phyloP scores from a whole-genome alignment of 2,113 vertebrate genomes.

The Eulacestoma nigropectus region DNA sequence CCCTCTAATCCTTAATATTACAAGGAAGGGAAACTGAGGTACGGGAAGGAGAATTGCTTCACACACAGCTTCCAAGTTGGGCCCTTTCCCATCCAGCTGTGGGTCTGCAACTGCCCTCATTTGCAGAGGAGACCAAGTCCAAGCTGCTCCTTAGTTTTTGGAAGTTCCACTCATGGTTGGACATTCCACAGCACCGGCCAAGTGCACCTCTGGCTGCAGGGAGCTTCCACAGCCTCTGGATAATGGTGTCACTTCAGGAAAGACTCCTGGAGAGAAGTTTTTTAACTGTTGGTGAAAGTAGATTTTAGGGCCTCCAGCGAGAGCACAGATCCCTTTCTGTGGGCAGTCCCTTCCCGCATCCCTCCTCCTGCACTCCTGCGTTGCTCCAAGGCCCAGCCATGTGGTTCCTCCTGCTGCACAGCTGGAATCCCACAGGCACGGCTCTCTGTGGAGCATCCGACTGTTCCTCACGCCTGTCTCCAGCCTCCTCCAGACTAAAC shows the following conservation, averaged over 20 bases:
- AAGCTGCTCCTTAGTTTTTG: background rate
- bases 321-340: rapidly evolving
- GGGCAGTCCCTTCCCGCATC: background rate
- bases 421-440: background rate
- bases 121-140: background rate
- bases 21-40: background rate
- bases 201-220: rapidly evolving
- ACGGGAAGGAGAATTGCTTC: background rate
- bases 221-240: background rate
- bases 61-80: rapidly evolving
- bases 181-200: rapidly evolving
- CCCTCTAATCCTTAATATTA: background rate
- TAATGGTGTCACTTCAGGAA: rapidly evolving
- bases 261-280: background rate
- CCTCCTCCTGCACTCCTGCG: rapidly evolving
- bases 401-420: background rate
- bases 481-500: background rate
- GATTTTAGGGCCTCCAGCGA: background rate
- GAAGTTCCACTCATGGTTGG: rapidly evolving
- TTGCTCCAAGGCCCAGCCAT: rapidly evolving
- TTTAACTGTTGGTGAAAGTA: background rate
- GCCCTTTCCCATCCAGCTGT: background rate
- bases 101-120: background rate
- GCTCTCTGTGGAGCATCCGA: background rate
- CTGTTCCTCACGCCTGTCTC: background rate